Evolutionary conservation across 2,797 vertebrate genomes (phyloP), one percentile per base, ranked within the genome.

Genomic region (Megaceryle alcyon): DNA sequence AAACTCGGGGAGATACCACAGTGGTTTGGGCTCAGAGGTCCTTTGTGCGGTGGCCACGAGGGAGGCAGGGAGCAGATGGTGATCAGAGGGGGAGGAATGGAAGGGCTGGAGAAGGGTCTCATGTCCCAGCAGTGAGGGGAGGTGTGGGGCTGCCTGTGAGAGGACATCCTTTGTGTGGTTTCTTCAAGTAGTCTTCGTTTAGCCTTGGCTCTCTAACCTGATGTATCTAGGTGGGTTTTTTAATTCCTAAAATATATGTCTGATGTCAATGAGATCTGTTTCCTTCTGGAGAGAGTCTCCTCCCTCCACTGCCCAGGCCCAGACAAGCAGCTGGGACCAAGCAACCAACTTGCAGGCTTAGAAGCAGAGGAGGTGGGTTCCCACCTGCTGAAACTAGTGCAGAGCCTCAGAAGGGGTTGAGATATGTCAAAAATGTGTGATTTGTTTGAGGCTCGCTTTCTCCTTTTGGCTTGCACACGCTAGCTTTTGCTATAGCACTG

Each of bases 61-160:
- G 35, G 29, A 84, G 33, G 15, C 51, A 33, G 31, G 13, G 26
- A 41, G 49, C 0, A 1, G 48, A 16, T 31, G 35, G 13, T 1
- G 1, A 26, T 41, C 29, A 31, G n/a, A 78, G 15, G 17, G 28
- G 22, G 3, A 7, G 41, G 53, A 80, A 20, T 0, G 3, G 33
- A 25, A 49, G 25, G 23, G 25, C 25, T 72, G 28, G 21, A 71
- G 64, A 48, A 28, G 0, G 2, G 46, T 20, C 16, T 85, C 5
- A 2, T 1, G 6, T 71, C 43, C 33, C 72, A 76, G 57, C 19
- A 70, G 37, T 1, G 4, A 86, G 31, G n/a, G 31, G 15, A 75
- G 46, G 7, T 1, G 0, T n/a, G 19, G 25, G 28, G 80, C 77
- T 71, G 59, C 44, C 29, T 0, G 0, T 54, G n/a, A 69, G 46